Conservation (phyloP, 2,797 vertebrate genomes). For the Graptemys geographica region DNA sequence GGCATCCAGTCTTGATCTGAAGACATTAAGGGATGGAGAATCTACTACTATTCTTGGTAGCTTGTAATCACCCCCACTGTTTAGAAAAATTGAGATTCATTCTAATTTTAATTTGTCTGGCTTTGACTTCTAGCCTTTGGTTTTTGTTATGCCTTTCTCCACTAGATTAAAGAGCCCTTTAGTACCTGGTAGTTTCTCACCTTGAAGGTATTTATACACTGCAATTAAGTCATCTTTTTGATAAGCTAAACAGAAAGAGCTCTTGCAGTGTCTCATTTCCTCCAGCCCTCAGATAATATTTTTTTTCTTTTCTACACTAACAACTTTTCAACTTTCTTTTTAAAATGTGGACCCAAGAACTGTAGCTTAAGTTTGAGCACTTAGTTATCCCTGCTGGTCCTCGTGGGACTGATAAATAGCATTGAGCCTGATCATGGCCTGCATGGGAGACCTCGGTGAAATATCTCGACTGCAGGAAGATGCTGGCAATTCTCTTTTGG, state of each 20-base stretch:
- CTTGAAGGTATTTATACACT: constrained; percentile 18
- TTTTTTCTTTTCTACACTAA: not conserved
- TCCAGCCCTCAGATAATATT: not conserved
- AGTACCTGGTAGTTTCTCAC: constrained; percentile 55
- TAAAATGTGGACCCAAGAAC: fast-evolving
- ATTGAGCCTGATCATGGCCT: not conserved
- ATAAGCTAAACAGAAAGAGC: constrained; percentile 50
- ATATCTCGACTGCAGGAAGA: not conserved
- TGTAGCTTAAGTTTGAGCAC: not conserved
- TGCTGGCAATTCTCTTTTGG: not conserved
- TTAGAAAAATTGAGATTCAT: not conserved
- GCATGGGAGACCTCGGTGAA: not conserved
- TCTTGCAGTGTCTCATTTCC: constrained; percentile 43
- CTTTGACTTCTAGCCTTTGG: constrained; percentile 48
- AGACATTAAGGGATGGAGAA: not conserved
- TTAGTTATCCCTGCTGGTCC: not conserved
- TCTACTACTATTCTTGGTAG: not conserved
- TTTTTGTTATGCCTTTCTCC: constrained; percentile 44
- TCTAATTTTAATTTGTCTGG: constrained; percentile 34
- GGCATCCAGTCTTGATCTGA: not conserved
- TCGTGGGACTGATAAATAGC: not conserved
- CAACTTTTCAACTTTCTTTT: not conserved
- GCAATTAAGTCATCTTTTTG: constrained; percentile 50
- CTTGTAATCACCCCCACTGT: not conserved
- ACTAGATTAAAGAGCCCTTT: constrained; percentile 52